Conservation (phyloP, 2,113 vertebrate species). For the Campylomormyrus numenius region DNA sequence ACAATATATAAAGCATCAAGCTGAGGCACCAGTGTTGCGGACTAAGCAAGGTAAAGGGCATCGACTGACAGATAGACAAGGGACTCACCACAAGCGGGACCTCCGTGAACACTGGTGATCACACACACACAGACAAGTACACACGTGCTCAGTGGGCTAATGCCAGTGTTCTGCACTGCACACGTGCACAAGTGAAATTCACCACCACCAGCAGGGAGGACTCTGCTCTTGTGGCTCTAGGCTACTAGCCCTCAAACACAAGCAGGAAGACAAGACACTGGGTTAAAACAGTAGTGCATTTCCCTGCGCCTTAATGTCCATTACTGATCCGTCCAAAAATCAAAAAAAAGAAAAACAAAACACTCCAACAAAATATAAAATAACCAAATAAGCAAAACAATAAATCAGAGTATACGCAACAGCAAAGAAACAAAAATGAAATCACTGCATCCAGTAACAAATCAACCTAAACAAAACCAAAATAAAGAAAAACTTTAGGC, state of each 20-base stretch:
- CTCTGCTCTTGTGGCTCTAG: neutral
- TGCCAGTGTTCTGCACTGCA: neutral
- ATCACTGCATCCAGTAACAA: neutral
- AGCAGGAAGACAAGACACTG: neutral
- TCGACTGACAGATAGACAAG: neutral
- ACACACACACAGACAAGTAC: no score
- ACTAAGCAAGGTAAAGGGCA: neutral
- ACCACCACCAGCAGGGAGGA: neutral
- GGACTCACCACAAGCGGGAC: neutral
- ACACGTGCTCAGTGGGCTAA: neutral
- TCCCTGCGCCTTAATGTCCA: neutral
- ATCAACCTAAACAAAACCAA: neutral
- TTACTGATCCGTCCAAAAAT: neutral
- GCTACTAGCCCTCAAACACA: neutral
- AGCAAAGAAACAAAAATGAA: neutral
- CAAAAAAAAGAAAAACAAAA: neutral
- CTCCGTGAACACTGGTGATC: neutral
- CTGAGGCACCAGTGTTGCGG: neutral
- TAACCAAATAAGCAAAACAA: neutral
- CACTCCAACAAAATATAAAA: neutral
- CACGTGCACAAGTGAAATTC: neutral
- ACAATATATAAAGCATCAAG: neutral
- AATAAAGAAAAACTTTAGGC: neutral
- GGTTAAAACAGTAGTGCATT: neutral
- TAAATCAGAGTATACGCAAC: neutral